Evolutionary conservation across 1,140 invertebrate genomes (phyloP).

Genomic region (Pomacea maculata): DNA sequence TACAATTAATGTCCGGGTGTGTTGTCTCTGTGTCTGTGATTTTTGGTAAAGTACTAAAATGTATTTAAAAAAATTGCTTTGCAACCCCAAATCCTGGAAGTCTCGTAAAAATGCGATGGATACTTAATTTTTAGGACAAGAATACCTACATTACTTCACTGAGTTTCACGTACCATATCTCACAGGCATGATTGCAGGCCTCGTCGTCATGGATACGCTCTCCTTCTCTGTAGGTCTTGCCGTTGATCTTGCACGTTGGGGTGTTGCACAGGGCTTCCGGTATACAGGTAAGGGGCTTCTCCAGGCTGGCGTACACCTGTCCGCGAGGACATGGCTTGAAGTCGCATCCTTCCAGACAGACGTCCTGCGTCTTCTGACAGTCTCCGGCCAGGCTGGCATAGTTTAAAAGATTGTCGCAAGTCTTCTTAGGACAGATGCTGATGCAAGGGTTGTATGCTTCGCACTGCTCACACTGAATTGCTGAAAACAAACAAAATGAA

Average conservation of each 20-base stretch:
- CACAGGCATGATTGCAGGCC: conserved; percentile 73
- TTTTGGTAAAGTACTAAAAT: too few species aligned
- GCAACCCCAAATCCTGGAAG: too few species aligned
- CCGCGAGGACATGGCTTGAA: conserved; percentile 74
- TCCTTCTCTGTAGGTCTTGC: conserved; percentile 77
- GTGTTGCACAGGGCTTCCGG: conserved; percentile 75
- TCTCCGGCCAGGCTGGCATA: conserved; percentile 68
- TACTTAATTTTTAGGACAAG: too few species aligned
- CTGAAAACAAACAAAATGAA: conserved; percentile 64
- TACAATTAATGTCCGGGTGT: too few species aligned
- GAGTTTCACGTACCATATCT: conserved; percentile 71
- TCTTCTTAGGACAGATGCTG: conserved; percentile 80
- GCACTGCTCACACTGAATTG: conserved; percentile 84
- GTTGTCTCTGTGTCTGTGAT: too few species aligned
- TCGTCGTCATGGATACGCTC: conserved; percentile 74
- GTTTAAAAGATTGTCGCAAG: conserved; percentile 81
- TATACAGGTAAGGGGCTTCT: conserved; percentile 75
- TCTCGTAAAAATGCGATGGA: too few species aligned
- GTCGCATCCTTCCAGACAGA: conserved; percentile 71
- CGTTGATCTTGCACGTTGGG: conserved; percentile 75
- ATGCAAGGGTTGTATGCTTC: conserved; percentile 83
- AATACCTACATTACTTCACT: too few species aligned
- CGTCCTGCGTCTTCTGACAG: conserved; percentile 72
- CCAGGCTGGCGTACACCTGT: conserved; percentile 76
- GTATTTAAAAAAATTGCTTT: too few species aligned